Percentiles rank a stretch among this genome's conserved stretches.
phyloP scores from a whole-genome alignment of 2,888 invertebrate genomes.

The Lasius platythorax region DNA sequence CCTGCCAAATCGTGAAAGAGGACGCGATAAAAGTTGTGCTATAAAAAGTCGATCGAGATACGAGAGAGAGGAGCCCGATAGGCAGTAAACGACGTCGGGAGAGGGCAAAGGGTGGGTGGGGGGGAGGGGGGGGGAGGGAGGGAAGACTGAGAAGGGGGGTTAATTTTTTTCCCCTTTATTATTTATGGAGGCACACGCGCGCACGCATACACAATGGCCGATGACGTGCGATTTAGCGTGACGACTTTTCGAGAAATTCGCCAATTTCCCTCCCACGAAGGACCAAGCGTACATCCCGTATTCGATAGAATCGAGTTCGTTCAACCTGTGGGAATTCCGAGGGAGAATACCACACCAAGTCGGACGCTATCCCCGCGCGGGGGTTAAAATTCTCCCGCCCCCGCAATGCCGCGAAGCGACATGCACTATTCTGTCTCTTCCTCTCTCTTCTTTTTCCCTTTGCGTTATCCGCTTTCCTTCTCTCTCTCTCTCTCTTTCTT shows the following conservation, averaged over 20 bases:
- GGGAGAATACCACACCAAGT: conserved; percentile 74
- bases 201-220: conserved; percentile 14
- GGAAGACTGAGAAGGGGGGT: background rate
- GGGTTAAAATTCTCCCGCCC: conserved; percentile 80
- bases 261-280: conserved; percentile 13
- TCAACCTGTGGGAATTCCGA: conserved; percentile 78
- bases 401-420: conserved; percentile 66
- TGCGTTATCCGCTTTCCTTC: background rate
- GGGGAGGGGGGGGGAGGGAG: too few relatives aligned
- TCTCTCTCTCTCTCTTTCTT: conserved; percentile 1
- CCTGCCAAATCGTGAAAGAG: conserved; percentile 47
- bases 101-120: background rate
- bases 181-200: conserved; percentile 27
- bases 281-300: conserved; percentile 52
- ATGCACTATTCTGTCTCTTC: conserved; percentile 22
- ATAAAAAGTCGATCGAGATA: conserved; percentile 55
- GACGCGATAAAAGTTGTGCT: conserved; percentile 51
- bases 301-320: conserved; percentile 77
- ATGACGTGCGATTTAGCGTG: conserved; percentile 45
- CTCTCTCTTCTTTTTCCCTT: background rate
- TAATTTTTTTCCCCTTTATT: conserved; percentile 49
- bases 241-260: conserved; percentile 46
- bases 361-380: conserved; percentile 66
- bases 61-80: conserved; percentile 27
- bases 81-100: conserved; percentile 45